phyloP scores from a whole-genome alignment of 2,888 invertebrate genomes.

The Andrena praecox region DNA sequence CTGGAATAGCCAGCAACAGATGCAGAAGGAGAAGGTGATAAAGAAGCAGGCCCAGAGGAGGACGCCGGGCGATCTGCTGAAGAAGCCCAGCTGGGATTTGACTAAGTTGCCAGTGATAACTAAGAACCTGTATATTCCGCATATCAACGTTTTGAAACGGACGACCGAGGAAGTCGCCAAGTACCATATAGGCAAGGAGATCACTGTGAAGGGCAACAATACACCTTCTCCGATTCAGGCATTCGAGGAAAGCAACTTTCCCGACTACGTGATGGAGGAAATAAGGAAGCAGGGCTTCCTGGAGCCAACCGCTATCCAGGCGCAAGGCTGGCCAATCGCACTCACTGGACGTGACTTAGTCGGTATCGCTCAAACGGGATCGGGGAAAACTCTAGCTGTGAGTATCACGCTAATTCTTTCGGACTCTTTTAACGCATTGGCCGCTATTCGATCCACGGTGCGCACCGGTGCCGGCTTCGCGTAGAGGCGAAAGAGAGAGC shows the following conservation, averaged over 20 bases:
- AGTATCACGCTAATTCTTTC: slow-evolving; percentile 68
- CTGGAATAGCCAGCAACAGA: slow-evolving; percentile 82
- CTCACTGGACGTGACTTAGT: slow-evolving; percentile 96
- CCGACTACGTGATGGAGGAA: slow-evolving; percentile 93
- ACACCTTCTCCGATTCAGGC: slow-evolving; percentile 95
- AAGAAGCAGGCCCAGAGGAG: slow-evolving; percentile 85
- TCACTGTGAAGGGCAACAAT: slow-evolving; percentile 94
- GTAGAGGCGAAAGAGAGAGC: no score
- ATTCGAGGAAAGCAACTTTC: slow-evolving; percentile 96
- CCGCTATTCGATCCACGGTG: no score
- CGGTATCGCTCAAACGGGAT: slow-evolving; percentile 96
- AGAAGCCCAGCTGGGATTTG: slow-evolving; percentile 95
- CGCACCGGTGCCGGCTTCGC: no score
- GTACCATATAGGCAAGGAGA: slow-evolving; percentile 92
- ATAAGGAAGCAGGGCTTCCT: slow-evolving; percentile 92
- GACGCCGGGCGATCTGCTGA: slow-evolving; percentile 90
- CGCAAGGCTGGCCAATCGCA: slow-evolving; percentile 98
- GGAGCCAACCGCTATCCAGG: slow-evolving; percentile 97
- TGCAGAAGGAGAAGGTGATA: slow-evolving; percentile 70
- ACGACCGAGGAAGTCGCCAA: slow-evolving; percentile 91
- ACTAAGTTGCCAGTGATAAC: slow-evolving; percentile 91
- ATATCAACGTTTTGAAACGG: slow-evolving; percentile 89
- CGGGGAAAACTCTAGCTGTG: slow-evolving; percentile 94
- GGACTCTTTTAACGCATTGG: background rate
- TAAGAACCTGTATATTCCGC: slow-evolving; percentile 96